Percentiles rank a stretch among this genome's conserved stretches.
phyloP scores from a whole-genome alignment of 2,797 vertebrate genomes.

The Acropternis orthonyx region DNA sequence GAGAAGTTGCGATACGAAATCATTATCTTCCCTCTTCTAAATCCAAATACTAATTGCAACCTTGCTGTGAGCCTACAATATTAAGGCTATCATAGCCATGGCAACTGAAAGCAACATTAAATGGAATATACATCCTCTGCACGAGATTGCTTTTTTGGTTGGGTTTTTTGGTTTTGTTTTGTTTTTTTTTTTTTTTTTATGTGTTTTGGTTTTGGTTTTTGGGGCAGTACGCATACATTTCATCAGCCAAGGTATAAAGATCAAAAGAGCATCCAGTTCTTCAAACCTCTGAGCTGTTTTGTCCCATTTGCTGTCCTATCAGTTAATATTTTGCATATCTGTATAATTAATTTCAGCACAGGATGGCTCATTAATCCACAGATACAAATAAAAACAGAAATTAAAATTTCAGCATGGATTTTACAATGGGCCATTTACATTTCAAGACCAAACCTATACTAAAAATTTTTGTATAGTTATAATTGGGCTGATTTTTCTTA shows the following conservation, averaged over 20 bases:
- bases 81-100: constrained; percentile 75
- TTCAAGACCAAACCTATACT: constrained; percentile 70
- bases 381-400: constrained; percentile 63
- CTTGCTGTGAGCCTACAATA: constrained; percentile 74
- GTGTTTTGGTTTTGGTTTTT: background rate
- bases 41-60: constrained; percentile 80
- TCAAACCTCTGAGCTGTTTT: constrained; percentile 54
- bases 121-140: constrained; percentile 20
- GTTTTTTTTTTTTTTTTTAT: background rate
- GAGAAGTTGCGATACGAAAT: constrained; percentile 74
- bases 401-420: constrained; percentile 67
- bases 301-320: background rate
- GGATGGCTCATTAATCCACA: constrained; percentile 62
- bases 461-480: constrained; percentile 75
- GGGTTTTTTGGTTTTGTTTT: too few species aligned
- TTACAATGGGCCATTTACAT: constrained; percentile 65
- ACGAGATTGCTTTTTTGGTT: background rate
- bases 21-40: constrained; percentile 75
- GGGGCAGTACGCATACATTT: constrained; percentile 1
- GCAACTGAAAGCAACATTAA: constrained; percentile 72
- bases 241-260: constrained; percentile 1
- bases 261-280: constrained; percentile 39
- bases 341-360: constrained; percentile 63
- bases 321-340: constrained; percentile 51
- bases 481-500: constrained; percentile 73